These are phyloP conservation scores for Colistium nudipinnis DNA, from an alignment of 2,113 vertebrate genomes.

Conservation along the genomic window DNA sequence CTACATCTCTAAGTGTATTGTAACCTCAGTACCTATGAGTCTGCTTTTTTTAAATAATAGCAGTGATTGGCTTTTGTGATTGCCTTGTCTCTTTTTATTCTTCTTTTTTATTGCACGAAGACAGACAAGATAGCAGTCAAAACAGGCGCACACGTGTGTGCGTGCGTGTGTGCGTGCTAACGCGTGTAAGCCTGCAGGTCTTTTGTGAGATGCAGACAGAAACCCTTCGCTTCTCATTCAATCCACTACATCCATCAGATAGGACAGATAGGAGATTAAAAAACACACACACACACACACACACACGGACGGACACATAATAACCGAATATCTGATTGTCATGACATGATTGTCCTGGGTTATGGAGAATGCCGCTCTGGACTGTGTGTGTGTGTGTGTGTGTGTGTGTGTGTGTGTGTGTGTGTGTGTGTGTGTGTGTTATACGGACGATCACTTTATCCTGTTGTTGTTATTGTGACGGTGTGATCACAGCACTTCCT, in stretches of 20 bases:
- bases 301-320: too few species aligned
- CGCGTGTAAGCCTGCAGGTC: slow-evolving; percentile 51
- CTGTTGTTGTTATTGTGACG: slow-evolving; percentile 27
- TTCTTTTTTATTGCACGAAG: slow-evolving; percentile 48
- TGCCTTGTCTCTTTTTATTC: slow-evolving; percentile 53
- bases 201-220: slow-evolving; percentile 77
- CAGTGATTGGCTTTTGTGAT: slow-evolving; percentile 63
- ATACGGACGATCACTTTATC: slow-evolving; percentile 50
- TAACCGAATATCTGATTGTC: too few species aligned
- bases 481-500: slow-evolving; percentile 41
- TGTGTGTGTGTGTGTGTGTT: background rate
- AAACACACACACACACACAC: slow-evolving; percentile 28
- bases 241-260: slow-evolving; percentile 58
- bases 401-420: background rate
- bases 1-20: background rate
- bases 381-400: slow-evolving; percentile 17
- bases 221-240: slow-evolving; percentile 46
- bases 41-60: slow-evolving; percentile 48
- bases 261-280: slow-evolving; percentile 34
- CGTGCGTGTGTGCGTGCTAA: slow-evolving; percentile 14
- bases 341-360: slow-evolving; percentile 12
- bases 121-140: slow-evolving; percentile 52
- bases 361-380: slow-evolving; percentile 24
- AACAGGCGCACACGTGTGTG: slow-evolving; percentile 20
- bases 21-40: background rate